Evolutionary conservation across 2,113 vertebrate species (phyloP).

Genomic region (Heterocephalus glaber): DNA sequence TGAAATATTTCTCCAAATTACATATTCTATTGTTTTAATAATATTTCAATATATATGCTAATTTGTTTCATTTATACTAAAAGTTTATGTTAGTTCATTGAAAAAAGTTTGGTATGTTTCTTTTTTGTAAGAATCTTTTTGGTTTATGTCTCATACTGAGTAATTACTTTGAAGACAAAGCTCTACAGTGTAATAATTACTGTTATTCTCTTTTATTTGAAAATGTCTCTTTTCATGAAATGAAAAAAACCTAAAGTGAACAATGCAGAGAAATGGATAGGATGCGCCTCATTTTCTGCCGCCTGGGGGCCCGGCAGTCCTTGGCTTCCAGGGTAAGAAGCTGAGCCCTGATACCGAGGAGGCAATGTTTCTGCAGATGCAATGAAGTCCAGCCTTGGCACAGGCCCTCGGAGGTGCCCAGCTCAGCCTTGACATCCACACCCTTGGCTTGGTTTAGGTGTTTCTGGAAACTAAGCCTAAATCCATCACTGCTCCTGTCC

Average conservation of each 20-base stretch:
- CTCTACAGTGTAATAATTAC: neutral
- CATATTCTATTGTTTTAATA: neutral
- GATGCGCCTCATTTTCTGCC: neutral
- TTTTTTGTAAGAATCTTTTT: neutral
- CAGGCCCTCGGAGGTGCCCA: too few relatives aligned
- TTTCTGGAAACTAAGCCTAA: neutral
- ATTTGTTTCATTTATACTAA: neutral
- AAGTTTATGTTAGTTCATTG: neutral
- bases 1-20: neutral
- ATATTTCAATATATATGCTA: neutral
- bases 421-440: neutral
- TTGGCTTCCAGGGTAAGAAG: neutral
- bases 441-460: neutral
- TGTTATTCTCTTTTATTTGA: neutral
- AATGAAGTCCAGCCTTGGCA: neutral
- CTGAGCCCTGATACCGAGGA: neutral
- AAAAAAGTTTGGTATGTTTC: neutral
- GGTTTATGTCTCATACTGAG: neutral
- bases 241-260: neutral
- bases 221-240: neutral
- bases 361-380: neutral
- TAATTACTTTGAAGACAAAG: neutral
- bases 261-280: neutral
- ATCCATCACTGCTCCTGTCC: neutral
- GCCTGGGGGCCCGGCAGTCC: too few relatives aligned